These are phyloP conservation scores for Mastomys natalensis DNA, from an alignment of 2,113 vertebrate genomes.

Conservation along the genomic window DNA sequence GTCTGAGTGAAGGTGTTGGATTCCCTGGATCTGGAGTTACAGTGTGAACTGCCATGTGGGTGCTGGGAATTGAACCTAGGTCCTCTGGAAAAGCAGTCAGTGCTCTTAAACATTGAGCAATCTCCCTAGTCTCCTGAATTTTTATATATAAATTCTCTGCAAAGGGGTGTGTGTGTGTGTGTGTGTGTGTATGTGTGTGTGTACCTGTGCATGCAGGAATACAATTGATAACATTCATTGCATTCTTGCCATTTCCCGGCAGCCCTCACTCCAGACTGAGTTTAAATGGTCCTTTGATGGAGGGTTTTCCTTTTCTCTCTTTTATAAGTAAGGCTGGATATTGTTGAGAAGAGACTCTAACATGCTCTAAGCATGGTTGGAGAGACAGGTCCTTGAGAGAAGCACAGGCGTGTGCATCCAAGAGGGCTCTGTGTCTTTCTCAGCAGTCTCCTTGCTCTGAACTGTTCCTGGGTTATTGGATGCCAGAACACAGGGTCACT, in stretches of 20 bases:
- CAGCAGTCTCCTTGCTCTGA: background rate
- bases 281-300: too few relatives aligned
- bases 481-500: background rate
- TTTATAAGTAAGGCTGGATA: background rate
- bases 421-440: background rate
- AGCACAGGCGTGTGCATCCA: background rate
- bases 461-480: background rate
- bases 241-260: background rate
- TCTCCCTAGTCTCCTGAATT: background rate
- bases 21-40: background rate
- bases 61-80: background rate
- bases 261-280: accelerated
- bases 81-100: background rate
- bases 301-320: background rate
- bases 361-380: background rate
- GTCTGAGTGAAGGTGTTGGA: background rate
- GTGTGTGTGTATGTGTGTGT: background rate
- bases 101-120: background rate
- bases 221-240: background rate
- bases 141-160: background rate
- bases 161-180: background rate
- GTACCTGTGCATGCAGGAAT: background rate
- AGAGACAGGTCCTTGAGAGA: background rate
- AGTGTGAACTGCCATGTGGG: background rate
- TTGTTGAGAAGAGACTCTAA: background rate